Evolutionary conservation across 2,797 vertebrate species (phyloP).

Genomic region (Spinus pinus): DNA sequence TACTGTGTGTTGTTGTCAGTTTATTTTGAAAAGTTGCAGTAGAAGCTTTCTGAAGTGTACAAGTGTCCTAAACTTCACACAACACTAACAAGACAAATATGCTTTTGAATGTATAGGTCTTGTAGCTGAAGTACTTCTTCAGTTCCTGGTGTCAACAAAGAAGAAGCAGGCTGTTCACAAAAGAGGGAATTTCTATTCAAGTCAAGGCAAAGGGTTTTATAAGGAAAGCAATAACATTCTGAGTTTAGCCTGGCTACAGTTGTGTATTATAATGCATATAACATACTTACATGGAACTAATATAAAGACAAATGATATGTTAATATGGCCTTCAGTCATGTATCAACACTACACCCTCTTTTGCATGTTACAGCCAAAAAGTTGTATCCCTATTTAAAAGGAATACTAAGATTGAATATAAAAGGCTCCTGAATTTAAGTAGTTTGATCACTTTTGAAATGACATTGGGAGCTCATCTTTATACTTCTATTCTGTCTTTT

Average conservation of each 20-base stretch:
- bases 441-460: background rate
- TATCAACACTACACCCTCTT: background rate
- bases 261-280: background rate
- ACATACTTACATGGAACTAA: background rate
- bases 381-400: background rate
- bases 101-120: background rate
- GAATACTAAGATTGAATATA: background rate
- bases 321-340: background rate
- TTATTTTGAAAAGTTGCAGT: background rate
- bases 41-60: background rate
- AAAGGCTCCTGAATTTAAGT: background rate
- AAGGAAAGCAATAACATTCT: background rate
- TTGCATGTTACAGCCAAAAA: background rate
- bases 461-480: background rate
- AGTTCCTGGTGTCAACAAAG: background rate
- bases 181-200: background rate
- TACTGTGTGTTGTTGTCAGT: background rate
- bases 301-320: background rate
- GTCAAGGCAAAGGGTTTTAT: background rate
- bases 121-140: background rate
- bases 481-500: background rate
- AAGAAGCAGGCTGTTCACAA: accelerated
- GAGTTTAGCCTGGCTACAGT: background rate
- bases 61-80: background rate
- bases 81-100: background rate